Evolutionary conservation across 2,113 vertebrate species (phyloP).

Genomic region (Pomatostomus ruficeps): DNA sequence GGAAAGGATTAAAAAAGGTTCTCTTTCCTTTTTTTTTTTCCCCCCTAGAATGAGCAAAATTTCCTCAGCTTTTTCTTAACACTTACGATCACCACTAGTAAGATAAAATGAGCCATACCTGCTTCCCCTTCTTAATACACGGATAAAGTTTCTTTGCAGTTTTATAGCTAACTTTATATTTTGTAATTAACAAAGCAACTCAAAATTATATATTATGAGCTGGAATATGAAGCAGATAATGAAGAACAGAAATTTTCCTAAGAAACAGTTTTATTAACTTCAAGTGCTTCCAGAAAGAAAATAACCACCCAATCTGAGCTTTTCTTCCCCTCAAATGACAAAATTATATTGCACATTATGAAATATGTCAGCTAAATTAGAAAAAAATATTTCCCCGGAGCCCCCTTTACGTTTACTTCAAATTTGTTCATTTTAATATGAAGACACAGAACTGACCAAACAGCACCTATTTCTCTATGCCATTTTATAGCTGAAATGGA

Average conservation of each 20-base stretch:
- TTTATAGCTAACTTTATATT: neutral
- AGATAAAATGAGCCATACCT: neutral
- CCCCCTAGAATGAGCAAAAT: neutral
- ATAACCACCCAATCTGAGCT: neutral
- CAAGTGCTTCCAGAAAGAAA: neutral
- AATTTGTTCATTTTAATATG: neutral
- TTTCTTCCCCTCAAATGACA: neutral
- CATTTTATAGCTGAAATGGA: neutral
- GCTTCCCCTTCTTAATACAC: neutral
- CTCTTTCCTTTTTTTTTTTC: neutral
- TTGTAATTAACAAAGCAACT: neutral
- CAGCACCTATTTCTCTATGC: neutral
- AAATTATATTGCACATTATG: neutral
- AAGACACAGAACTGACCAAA: neutral
- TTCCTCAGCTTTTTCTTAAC: neutral
- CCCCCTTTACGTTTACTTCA: neutral
- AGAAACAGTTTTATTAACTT: neutral
- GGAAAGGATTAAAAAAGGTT: neutral
- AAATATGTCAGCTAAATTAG: neutral
- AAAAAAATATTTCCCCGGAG: neutral
- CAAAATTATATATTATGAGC: neutral
- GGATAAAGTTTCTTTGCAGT: neutral
- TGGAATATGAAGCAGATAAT: neutral
- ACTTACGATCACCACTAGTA: neutral
- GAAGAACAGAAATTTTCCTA: neutral